These are phyloP conservation scores for Dendrolimus kikuchii DNA, from an alignment of 1,140 invertebrate genomes.

Conservation along the genomic window DNA sequence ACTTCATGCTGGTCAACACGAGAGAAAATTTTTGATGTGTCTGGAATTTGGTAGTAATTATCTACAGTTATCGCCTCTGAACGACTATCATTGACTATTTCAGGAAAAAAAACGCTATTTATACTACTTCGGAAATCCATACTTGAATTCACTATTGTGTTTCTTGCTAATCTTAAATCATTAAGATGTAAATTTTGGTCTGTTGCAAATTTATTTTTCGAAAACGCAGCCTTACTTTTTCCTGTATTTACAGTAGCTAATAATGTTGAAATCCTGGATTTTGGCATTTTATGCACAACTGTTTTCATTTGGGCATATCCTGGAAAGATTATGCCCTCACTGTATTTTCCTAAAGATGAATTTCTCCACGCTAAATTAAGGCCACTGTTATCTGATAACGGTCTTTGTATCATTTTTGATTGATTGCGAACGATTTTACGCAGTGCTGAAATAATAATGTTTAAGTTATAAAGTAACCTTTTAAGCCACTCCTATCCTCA, in stretches of 20 bases:
- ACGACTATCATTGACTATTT: not conserved
- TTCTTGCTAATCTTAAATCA: constrained; percentile 32
- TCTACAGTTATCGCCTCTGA: not conserved
- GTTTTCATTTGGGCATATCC: constrained; percentile 34
- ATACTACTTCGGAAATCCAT: not conserved
- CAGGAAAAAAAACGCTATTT: not conserved
- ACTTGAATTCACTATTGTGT: constrained; percentile 19
- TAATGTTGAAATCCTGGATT: constrained; percentile 40
- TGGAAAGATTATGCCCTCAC: constrained; percentile 21
- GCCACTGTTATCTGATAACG: constrained; percentile 31
- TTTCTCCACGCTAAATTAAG: constrained; percentile 18
- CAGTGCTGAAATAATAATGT: constrained; percentile 31
- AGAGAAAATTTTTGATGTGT: constrained; percentile 33
- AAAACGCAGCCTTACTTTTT: constrained; percentile 25
- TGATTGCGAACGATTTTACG: constrained; percentile 55
- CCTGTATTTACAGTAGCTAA: constrained; percentile 30
- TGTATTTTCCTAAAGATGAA: constrained; percentile 6
- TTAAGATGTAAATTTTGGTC: constrained; percentile 20
- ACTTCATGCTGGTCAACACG: constrained; percentile 21
- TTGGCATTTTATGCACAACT: constrained; percentile 29
- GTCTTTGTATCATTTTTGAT: constrained; percentile 53
- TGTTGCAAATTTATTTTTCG: constrained; percentile 26
- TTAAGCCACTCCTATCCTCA: too few relatives aligned
- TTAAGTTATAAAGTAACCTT: too few relatives aligned
- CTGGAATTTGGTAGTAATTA: constrained; percentile 23